Evolutionary conservation across 2,113 vertebrate genomes (phyloP).

Genomic region (Columba janthina): DNA sequence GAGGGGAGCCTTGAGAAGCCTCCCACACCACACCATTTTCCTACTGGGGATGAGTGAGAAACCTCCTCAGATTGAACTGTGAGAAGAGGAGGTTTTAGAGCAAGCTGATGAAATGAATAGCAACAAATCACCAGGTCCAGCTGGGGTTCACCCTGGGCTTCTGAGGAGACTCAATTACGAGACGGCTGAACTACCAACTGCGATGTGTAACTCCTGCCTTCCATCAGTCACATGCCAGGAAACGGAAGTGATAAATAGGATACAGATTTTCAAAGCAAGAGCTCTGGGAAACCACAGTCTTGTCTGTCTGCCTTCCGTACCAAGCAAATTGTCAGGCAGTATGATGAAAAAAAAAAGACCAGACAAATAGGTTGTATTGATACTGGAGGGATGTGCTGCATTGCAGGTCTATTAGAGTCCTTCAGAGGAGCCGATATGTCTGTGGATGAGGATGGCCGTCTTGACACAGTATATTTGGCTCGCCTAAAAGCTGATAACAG

Average conservation of each 20-base stretch:
- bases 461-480: background rate
- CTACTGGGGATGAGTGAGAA: background rate
- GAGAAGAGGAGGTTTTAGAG: conserved; percentile 4
- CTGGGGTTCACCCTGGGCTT: background rate
- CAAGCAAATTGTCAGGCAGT: background rate
- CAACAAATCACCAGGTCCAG: background rate
- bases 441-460: background rate
- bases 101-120: background rate
- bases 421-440: background rate
- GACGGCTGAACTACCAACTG: background rate
- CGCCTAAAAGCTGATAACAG: background rate
- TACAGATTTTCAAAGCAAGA: background rate
- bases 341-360: background rate
- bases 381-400: background rate
- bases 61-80: background rate
- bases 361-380: background rate
- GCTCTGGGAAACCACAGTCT: background rate
- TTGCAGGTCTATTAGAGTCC: background rate
- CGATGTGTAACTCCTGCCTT: background rate
- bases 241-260: background rate
- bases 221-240: background rate
- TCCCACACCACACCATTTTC: background rate
- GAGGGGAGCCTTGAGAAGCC: background rate
- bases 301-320: background rate
- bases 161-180: background rate